Conservation (phyloP, 2,797 vertebrate species). For the Mus caroli region DNA sequence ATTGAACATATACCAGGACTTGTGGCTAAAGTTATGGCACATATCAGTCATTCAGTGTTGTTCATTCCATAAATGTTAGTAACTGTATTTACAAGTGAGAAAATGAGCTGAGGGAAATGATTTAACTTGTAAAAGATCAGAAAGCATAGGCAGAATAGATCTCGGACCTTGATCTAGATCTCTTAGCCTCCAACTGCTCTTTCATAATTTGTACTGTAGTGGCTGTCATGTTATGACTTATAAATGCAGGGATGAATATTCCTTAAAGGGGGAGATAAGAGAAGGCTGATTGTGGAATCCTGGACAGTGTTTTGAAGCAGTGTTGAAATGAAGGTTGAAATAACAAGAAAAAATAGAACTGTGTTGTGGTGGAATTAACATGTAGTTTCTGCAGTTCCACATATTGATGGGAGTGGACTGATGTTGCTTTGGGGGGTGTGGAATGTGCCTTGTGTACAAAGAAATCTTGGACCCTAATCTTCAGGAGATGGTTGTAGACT, state of each 20-base stretch:
- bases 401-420: neutral
- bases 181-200: neutral
- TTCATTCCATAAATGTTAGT: neutral
- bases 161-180: neutral
- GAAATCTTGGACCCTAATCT: neutral
- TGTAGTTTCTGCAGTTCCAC: neutral
- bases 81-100: constrained; percentile 9
- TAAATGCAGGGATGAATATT: neutral
- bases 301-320: neutral
- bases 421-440: neutral
- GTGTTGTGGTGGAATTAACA: neutral
- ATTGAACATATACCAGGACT: neutral
- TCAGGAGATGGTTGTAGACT: neutral
- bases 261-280: neutral
- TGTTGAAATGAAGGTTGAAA: neutral
- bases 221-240: neutral
- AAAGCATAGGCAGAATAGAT: neutral
- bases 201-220: neutral
- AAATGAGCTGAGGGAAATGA: neutral
- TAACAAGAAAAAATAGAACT: neutral
- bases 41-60: neutral
- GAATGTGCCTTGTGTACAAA: neutral
- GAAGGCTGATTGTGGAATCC: neutral
- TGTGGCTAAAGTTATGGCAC: neutral
- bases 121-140: constrained; percentile 20